These are phyloP conservation scores for Dendrocincla fuliginosa DNA, from an alignment of 2,797 vertebrate species.

Conservation along the genomic window DNA sequence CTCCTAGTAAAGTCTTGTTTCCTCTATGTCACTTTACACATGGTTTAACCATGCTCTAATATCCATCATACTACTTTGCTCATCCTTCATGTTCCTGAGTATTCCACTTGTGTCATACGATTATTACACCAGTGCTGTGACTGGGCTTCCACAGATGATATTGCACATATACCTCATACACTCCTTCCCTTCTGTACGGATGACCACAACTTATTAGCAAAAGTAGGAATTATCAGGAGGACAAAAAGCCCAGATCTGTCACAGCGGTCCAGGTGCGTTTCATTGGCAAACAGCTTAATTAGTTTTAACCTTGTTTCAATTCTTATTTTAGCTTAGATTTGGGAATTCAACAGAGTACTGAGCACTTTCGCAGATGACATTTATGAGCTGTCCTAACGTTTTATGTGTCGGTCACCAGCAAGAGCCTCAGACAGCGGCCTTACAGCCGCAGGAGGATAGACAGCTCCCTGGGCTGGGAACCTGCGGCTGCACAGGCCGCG, in stretches of 20 bases:
- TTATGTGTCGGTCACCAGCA: not conserved
- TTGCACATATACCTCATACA: fast-evolving
- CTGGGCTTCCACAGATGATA: fast-evolving
- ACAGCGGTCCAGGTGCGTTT: not conserved
- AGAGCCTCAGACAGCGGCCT: not conserved
- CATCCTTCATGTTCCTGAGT: not conserved
- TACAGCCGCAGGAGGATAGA: not conserved
- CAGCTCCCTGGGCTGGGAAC: not conserved
- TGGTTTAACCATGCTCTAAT: not conserved
- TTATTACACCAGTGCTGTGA: too few relatives aligned
- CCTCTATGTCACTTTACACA: not conserved
- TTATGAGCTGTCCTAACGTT: fast-evolving
- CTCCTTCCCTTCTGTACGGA: not conserved
- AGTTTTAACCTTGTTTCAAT: not conserved
- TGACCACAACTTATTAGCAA: not conserved
- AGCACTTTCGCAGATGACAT: fast-evolving
- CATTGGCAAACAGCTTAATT: not conserved
- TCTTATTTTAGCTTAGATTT: not conserved
- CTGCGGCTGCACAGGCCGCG: not conserved
- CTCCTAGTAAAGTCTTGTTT: not conserved
- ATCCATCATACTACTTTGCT: not conserved
- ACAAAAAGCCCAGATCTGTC: too few relatives aligned
- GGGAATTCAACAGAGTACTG: fast-evolving
- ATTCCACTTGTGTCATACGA: too few relatives aligned
- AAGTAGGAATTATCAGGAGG: not conserved